phyloP scores from a whole-genome alignment of 1,140 invertebrate genomes.

The Lepidurus couesii region DNA sequence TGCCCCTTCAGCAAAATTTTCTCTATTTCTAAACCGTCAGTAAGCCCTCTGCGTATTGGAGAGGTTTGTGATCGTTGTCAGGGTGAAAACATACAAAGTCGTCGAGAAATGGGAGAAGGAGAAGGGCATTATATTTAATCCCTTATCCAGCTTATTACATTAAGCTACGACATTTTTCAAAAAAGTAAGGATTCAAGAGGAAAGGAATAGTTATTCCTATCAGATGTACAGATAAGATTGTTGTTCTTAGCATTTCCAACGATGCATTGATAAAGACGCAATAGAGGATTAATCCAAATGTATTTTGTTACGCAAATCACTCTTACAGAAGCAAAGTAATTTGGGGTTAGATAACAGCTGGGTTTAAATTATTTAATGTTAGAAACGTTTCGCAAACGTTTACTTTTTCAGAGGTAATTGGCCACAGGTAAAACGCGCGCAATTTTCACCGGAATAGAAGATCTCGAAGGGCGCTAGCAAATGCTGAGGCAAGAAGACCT shows the following conservation, averaged over 20 bases:
- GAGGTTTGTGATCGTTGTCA: not conserved
- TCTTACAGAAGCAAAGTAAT: not conserved
- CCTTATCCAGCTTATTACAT: too few relatives aligned
- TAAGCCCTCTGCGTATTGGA: not conserved
- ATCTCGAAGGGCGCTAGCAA: conserved; percentile 25
- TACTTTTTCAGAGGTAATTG: conserved; percentile 27
- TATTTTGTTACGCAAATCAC: not conserved
- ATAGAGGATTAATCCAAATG: not conserved
- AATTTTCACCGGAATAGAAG: conserved; percentile 26
- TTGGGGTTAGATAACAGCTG: not conserved
- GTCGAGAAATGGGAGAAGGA: not conserved
- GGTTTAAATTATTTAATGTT: not conserved
- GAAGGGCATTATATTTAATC: too few relatives aligned
- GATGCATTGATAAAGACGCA: not conserved
- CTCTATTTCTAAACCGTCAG: not conserved
- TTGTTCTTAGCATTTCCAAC: not conserved
- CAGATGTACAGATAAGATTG: not conserved
- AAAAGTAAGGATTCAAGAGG: too few relatives aligned
- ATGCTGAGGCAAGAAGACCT: conserved; percentile 25
- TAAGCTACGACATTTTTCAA: too few relatives aligned
- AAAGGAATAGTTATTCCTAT: too few relatives aligned
- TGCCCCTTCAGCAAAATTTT: not conserved
- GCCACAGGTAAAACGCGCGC: conserved; percentile 27
- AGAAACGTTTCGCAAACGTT: not conserved
- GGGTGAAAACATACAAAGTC: not conserved